A percentile compares a stretch with the other conserved stretches of the same genome.
Conservation (phyloP, 2,113 vertebrate species). For the Pelmatolapia mariae region DNA sequence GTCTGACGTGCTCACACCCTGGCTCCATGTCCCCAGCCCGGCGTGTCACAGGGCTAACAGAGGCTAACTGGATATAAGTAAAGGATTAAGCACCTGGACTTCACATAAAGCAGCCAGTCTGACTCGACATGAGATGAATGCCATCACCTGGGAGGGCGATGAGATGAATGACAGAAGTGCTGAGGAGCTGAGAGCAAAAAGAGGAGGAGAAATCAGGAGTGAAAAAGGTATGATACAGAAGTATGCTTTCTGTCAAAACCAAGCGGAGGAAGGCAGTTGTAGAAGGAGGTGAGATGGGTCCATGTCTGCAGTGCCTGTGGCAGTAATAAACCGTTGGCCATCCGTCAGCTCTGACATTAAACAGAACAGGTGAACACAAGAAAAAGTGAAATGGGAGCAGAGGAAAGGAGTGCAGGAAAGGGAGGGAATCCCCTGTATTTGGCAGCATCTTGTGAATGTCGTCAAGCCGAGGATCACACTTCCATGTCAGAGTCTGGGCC, state of each 20-base stretch:
- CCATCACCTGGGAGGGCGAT: constrained; percentile 43
- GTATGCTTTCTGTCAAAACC: neutral
- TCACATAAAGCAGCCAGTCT: neutral
- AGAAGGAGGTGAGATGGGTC: neutral
- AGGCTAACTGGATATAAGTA: constrained; percentile 25
- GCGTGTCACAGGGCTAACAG: constrained; percentile 19
- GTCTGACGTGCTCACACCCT: neutral
- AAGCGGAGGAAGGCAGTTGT: neutral
- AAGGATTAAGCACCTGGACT: constrained; percentile 42
- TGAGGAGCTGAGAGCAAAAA: constrained; percentile 49
- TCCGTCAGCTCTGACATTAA: neutral
- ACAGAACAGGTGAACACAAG: neutral
- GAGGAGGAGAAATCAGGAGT: constrained; percentile 45
- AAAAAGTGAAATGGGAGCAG: neutral
- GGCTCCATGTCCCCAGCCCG: constrained; percentile 18
- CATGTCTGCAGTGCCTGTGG: neutral
- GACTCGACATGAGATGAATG: constrained; percentile 16
- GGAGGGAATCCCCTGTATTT: constrained; percentile 33
- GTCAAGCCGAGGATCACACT: constrained; percentile 32
- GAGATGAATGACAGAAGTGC: neutral
- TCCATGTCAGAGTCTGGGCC: constrained; percentile 32
- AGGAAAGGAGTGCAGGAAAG: constrained; percentile 36
- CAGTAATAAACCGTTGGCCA: neutral
- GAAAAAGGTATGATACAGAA: neutral
- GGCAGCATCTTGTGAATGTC: constrained; percentile 35